Base-by-base conservation (phyloP, 1,140 invertebrate species). In the Drosophila aff. region DNA sequence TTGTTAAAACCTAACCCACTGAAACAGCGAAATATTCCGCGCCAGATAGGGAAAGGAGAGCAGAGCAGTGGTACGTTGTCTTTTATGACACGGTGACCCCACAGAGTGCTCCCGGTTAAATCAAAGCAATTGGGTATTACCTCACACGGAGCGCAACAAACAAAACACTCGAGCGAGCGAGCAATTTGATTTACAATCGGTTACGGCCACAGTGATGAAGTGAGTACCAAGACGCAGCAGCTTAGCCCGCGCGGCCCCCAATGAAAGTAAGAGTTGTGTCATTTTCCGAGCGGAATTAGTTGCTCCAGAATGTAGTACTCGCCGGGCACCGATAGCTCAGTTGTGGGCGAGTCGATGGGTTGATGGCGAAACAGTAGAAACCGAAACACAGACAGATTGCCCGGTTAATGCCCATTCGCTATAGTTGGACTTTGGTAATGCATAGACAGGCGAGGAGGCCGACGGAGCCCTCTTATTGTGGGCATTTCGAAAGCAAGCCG, bases 131-230 rank as follows among this genome's bases (percentile, higher is more conserved):
- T 78, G 57, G 26, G 11, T 53, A 67, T 77, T 67, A 52, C 75
- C 75, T 55, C 75, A 67, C 36, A 76, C 73, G 47, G 63, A 76
- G 73, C 50, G 57, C 63, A 23, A 55, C 43, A 43, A 36, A 52
- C 38, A 50, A 49, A 60, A 60, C 53, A 38, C 64, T 67, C 43
- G 16, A 53, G 55, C 73, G 44, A 66, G 53, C 55, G 31, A 46
- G 72, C 62, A 66, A 67, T 61, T 78, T 78, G 64, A 69, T 78
- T 78, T 78, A 69, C 75, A 69, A 78, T 78, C 40, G 68, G 57
- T 78, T 69, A 69, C 64, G 68, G 50, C 44, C 41, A 23, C 36
- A 59, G 40, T 36, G n/a, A 55, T 43, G 50, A 66, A 76, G 57
- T 77, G 62, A 77, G 60, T 41, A 23, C 53, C 57, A 26, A 64